Evolutionary conservation across 1,140 invertebrate species (phyloP), one percentile per base, ranked within the genome.

Genomic region (Aphis craccivora): DNA sequence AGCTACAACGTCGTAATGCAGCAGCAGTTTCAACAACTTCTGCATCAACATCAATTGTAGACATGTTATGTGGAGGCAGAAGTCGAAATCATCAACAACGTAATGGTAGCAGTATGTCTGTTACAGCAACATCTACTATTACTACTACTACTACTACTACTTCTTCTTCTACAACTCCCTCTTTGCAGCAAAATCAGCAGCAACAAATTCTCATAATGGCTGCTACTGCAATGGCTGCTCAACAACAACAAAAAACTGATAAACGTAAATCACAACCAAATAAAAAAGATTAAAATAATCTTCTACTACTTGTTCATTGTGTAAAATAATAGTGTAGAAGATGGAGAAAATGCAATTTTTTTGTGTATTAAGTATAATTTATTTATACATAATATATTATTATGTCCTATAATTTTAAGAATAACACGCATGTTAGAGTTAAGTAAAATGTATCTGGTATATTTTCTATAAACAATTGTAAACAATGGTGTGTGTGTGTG

Each of bases 101-200:
- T n/a, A 87, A n/a, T 87, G 35, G 60, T 76, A 76, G 60, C n/a
- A 76, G 60, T 76, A 76, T 76, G 60, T 76, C 60, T 76, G n/a
- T 55, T 6, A 22, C 48, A 55, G 22, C 37, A 51, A 89, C n/a
- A 89, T n/a, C 86, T 35, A 51, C 45, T n/a, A 22, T 35, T 51
- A 35, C 87, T 35, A 35, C 43, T 87, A n/a, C 43, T n/a, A 18
- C 40, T 45, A 45, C 37, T 30, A 30, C 83, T 86, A 45, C 40
- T 30, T 30, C 45, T 48, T 51, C 86, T 35, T 18, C 40, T 87
- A 22, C 45, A 25, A 30, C 25, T 35, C 1, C 84, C 48, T 51
- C 86, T 40, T 23, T 25, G 23, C 37, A 84, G 23, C 37, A 84
- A 25, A 40, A 25, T 23, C 84, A 45, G 35, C 43, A 88, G 2